Conservation (phyloP, 2,113 vertebrate species). For the Gopherus flavomarginatus region DNA sequence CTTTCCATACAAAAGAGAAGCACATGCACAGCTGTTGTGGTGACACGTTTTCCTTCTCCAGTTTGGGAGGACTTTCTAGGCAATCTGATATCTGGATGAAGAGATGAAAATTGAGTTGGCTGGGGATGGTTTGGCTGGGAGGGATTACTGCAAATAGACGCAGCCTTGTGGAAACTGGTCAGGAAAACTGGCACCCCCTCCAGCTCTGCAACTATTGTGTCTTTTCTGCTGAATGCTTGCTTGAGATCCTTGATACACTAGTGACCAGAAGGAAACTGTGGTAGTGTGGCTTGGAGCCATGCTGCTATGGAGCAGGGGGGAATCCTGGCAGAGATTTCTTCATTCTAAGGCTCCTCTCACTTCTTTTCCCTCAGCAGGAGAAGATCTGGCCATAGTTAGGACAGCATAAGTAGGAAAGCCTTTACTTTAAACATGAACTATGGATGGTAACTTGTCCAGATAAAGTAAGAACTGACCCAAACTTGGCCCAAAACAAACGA, state of each 20-base stretch:
- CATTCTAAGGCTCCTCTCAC: background rate
- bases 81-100: background rate
- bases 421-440: background rate
- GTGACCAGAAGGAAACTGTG: background rate
- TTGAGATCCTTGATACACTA: conserved; percentile 6
- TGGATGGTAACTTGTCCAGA: fast-evolving
- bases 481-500: background rate
- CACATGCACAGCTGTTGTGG: too few species aligned
- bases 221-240: conserved; percentile 63
- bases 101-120: background rate
- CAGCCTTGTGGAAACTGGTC: background rate
- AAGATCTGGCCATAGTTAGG: background rate
- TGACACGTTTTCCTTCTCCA: background rate
- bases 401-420: background rate
- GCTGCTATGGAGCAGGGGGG: fast-evolving
- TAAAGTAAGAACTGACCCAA: background rate
- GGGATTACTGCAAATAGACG: background rate
- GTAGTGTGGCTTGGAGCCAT: fast-evolving
- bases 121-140: background rate
- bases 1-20: background rate
- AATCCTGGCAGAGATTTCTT: background rate
- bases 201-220: background rate
- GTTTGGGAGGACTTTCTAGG: background rate
- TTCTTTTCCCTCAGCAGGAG: background rate
- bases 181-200: background rate